Evolutionary conservation across 2,797 vertebrate genomes (phyloP), one percentile per base, ranked within the genome.

Genomic region (Phataginus tetradactyla): DNA sequence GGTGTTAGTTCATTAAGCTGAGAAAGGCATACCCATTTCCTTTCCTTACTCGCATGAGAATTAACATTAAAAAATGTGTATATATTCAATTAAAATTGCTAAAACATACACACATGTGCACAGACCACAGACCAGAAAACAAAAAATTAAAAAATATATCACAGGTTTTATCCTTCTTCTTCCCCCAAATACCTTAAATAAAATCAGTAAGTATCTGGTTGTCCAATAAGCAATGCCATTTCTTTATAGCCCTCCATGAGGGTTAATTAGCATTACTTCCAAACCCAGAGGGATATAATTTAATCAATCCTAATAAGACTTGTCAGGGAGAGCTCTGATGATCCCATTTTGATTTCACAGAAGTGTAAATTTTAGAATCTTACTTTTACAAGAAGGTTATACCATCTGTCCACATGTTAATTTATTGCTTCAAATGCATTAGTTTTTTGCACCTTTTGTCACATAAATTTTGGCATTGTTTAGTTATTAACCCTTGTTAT

Each of bases 391-490:
- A 98, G 95, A 97, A 90, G 80, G 95, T 98, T 98, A 96, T 96
- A 96, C 98, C 98, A 98, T 98, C 98, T 98, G 98, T 98, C 96
- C 98, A 94, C 94, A 97, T 97, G 98, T 97, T 97, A 96, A 97
- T 98, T 98, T 83, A 37, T 51, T 96, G 68, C 90, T 97, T 96
- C 94, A 96, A 96, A 96, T 98, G 27, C 68, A 90, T 98, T 97
- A 97, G 80, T 98, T 96, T 96, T 97, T 97, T 97, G 78, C 97
- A 97, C 97, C 97, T 97, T 96, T 97, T 94, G 97, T 79, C 92
- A 93, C 61, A 96, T 96, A 90, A 88, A 95, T 95, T 90, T 95
- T 95, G 93, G 93, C 97, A 96, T 81, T 96, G 86, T 97, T 97
- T 96, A 87, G 74, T 97, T 96, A 95, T 98, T 97, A 98, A 98